Conservation (phyloP, 2,888 invertebrate species). For the Peribatodes rhomboidaria region DNA sequence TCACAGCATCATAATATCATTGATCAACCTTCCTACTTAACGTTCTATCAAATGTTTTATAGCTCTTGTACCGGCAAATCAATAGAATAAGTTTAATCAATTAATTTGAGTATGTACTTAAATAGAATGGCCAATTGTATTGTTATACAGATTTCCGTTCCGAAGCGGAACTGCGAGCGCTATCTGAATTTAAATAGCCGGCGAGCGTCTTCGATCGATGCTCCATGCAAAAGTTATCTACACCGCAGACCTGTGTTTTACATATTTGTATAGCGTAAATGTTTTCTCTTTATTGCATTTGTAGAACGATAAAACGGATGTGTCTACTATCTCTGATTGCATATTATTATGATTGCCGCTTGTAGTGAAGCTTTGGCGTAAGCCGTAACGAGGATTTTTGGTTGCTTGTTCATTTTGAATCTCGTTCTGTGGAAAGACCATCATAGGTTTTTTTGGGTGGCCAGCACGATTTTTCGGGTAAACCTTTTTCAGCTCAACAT, state of each 20-base stretch:
- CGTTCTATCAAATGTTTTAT: too few species aligned
- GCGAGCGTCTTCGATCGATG: slow-evolving; percentile 23
- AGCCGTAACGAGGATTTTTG: too few species aligned
- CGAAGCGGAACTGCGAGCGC: slow-evolving; percentile 53
- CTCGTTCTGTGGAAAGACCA: too few species aligned
- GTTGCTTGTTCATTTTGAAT: too few species aligned
- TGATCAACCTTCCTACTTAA: too few species aligned
- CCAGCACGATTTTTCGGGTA: too few species aligned
- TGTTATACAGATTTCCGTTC: slow-evolving; percentile 55
- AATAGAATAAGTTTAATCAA: slow-evolving; percentile 45
- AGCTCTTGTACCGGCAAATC: not conserved
- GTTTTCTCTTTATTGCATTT: not conserved
- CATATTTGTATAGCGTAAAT: not conserved
- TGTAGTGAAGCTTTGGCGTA: not conserved
- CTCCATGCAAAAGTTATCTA: not conserved
- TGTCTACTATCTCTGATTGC: not conserved
- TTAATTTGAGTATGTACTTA: slow-evolving; percentile 42
- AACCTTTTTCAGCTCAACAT: too few species aligned
- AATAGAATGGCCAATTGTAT: slow-evolving; percentile 47
- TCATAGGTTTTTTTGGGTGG: too few species aligned
- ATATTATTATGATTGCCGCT: not conserved
- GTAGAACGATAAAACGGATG: not conserved
- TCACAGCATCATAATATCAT: too few species aligned
- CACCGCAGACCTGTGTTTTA: not conserved
- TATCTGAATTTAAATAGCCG: slow-evolving; percentile 53